Percentiles rank a stretch among this genome's conserved stretches.
Evolutionary conservation across 2,888 invertebrate species (phyloP).

Genomic region (Polia nebulosa): DNA sequence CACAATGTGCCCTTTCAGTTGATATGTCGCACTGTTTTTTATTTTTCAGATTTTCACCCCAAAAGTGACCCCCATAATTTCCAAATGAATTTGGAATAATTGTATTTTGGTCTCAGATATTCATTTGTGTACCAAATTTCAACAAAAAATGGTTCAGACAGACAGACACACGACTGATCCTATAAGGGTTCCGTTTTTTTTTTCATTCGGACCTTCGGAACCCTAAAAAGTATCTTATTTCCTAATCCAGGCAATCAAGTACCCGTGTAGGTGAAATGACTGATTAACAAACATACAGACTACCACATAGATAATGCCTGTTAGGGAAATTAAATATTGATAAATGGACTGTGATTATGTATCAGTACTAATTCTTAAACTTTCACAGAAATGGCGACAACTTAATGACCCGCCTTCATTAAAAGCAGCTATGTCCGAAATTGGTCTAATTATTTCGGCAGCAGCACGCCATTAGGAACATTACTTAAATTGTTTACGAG

Average conservation of each 20-base stretch:
- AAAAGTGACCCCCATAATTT: too few species aligned
- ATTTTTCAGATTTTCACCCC: too few species aligned
- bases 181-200: too few species aligned
- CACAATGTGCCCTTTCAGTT: too few species aligned
- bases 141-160: too few species aligned
- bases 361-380: background rate
- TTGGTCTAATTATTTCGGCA: slow-evolving; percentile 40
- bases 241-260: background rate
- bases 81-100: too few species aligned
- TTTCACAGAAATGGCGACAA: background rate
- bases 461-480: slow-evolving; percentile 9
- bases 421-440: slow-evolving; percentile 15
- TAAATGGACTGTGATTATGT: background rate
- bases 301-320: too few species aligned
- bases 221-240: background rate
- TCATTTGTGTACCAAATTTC: too few species aligned
- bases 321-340: background rate
- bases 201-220: too few species aligned
- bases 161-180: too few species aligned
- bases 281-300: background rate
- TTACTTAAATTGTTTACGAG: slow-evolving; percentile 41
- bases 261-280: background rate
- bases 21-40: too few species aligned
- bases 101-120: too few species aligned
- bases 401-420: slow-evolving; percentile 18